Conservation (phyloP, 2,797 vertebrate genomes). For the Melanogrammus aeglefinus region DNA sequence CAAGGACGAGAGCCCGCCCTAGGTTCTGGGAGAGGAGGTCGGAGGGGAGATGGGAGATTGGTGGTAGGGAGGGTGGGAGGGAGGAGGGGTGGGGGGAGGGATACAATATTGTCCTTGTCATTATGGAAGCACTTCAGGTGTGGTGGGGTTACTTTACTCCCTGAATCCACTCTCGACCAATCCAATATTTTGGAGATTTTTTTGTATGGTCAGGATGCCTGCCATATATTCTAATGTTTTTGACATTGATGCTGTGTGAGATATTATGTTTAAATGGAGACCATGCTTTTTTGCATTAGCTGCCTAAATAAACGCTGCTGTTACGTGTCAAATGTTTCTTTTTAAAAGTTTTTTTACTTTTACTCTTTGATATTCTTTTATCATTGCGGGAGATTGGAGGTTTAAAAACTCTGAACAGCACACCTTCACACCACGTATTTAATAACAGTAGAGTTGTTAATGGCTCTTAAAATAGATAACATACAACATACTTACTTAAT, state of each 20-base stretch:
- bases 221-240: neutral
- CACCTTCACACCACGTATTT: neutral
- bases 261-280: constrained; percentile 36
- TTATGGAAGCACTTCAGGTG: no score
- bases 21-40: neutral
- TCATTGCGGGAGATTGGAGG: neutral
- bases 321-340: constrained; percentile 36
- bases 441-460: neutral
- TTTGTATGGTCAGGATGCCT: neutral
- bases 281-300: constrained; percentile 32
- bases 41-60: neutral
- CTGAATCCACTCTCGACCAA: no score
- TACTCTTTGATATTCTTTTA: neutral
- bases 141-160: no score
- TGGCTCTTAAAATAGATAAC: neutral
- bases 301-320: constrained; percentile 31
- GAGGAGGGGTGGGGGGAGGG: neutral
- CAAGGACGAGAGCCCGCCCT: constrained; percentile 27
- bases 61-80: neutral
- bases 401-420: neutral
- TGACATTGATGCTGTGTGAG: constrained; percentile 12
- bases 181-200: neutral
- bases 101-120: no score
- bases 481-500: neutral
- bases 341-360: neutral